Evolutionary conservation across 2,113 vertebrate species (phyloP).

Genomic region (Pseudorasbora parva): DNA sequence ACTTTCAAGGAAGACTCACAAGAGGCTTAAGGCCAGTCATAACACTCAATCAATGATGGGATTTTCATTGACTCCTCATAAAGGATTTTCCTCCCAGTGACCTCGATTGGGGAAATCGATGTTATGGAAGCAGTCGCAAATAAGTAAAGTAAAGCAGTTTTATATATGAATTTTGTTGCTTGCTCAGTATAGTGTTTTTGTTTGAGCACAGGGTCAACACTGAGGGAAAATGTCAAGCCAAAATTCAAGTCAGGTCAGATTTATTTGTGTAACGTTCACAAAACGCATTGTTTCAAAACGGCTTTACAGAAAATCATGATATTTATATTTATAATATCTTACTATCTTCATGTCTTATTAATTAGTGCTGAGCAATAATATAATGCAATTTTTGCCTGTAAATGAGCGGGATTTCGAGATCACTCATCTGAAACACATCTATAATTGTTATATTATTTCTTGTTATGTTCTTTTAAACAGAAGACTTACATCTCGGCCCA

Average conservation of each 20-base stretch:
- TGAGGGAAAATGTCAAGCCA: too few relatives aligned
- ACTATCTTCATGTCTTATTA: too few relatives aligned
- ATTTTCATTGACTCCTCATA: not conserved
- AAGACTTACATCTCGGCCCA: constrained; percentile 88
- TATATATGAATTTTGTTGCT: not conserved
- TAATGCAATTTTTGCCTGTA: not conserved
- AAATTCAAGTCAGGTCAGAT: too few relatives aligned
- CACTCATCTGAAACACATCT: not conserved
- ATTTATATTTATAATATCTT: not conserved
- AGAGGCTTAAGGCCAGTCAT: constrained; percentile 6
- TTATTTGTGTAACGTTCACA: not conserved
- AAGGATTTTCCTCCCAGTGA: not conserved
- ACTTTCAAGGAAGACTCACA: not conserved
- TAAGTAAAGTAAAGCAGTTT: not conserved
- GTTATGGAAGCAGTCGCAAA: not conserved
- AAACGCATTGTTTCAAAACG: not conserved
- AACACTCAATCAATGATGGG: constrained; percentile 30
- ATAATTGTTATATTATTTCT: not conserved
- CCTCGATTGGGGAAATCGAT: not conserved
- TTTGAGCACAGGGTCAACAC: not conserved
- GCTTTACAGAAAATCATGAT: not conserved
- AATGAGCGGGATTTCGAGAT: not conserved
- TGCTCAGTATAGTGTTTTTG: not conserved
- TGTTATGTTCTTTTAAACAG: not conserved
- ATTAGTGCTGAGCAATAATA: not conserved